Percentiles rank a stretch among this genome's conserved stretches.
Evolutionary conservation across 2,113 vertebrate genomes (phyloP).

Genomic region (Gasterosteus aculeatus): DNA sequence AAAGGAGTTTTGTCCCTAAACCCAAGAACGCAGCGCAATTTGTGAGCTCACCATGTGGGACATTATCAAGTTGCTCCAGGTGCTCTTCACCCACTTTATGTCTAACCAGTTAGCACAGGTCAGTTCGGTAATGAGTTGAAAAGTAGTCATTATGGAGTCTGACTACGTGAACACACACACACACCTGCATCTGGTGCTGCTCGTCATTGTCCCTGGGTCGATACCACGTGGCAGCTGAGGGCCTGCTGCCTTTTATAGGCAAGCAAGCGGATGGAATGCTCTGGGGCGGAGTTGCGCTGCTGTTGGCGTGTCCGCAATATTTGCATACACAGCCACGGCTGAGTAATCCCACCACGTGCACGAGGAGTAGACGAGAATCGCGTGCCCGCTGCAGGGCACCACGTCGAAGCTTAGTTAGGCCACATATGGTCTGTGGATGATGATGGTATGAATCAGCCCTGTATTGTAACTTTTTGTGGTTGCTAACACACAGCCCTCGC

Average conservation of each 20-base stretch:
- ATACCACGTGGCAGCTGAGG: not conserved
- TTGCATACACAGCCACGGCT: not conserved
- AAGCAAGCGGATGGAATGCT: constrained; percentile 39
- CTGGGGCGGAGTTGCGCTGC: not conserved
- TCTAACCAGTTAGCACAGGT: constrained; percentile 8
- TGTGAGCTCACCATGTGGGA: constrained; percentile 29
- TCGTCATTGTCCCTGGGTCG: constrained; percentile 42
- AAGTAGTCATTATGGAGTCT: constrained; percentile 11
- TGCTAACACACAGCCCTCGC: not conserved
- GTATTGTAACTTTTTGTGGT: not conserved
- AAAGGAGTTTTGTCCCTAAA: not conserved
- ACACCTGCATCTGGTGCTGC: constrained; percentile 59
- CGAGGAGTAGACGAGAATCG: not conserved
- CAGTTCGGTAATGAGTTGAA: constrained; percentile 25
- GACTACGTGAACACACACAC: constrained; percentile 3
- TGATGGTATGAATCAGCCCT: not conserved
- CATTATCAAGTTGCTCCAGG: constrained; percentile 27
- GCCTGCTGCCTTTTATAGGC: constrained; percentile 58
- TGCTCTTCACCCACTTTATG: constrained; percentile 5
- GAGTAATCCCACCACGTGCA: not conserved
- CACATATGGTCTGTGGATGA: not conserved
- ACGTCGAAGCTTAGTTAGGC: not conserved
- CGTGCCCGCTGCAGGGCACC: not conserved
- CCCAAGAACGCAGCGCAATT: not conserved
- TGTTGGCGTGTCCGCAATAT: not conserved